These are phyloP conservation scores for Anser cygnoides DNA, from an alignment of 2,113 vertebrate species.

Conservation along the genomic window DNA sequence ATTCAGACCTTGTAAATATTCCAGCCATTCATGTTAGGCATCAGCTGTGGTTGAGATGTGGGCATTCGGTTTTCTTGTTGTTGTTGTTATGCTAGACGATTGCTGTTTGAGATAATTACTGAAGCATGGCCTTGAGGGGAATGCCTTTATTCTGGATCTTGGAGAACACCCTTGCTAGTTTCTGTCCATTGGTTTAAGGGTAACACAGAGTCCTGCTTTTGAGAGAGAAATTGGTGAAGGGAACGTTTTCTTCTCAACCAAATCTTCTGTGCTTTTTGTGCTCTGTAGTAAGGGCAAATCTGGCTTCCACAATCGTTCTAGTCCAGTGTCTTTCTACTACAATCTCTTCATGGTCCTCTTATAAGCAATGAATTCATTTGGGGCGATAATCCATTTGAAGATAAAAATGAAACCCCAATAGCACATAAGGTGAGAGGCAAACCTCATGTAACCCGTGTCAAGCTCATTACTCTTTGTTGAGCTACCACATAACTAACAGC, in stretches of 20 bases:
- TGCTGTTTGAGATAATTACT: neutral
- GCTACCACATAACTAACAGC: rapidly evolving
- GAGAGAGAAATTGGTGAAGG: neutral
- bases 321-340: neutral
- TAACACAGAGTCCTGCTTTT: neutral
- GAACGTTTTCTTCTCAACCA: neutral
- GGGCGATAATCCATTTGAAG: neutral
- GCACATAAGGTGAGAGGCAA: neutral
- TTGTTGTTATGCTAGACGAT: neutral
- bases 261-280: neutral
- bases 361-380: neutral
- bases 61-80: neutral
- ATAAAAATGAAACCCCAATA: neutral
- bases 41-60: neutral
- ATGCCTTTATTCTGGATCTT: neutral
- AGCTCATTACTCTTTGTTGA: neutral
- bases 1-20: conserved; percentile 26
- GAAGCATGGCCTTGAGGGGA: neutral
- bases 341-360: neutral
- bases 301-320: neutral
- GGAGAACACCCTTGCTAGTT: neutral
- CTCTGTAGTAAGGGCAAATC: neutral
- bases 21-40: neutral
- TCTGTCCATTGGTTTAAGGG: neutral
- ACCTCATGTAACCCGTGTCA: neutral